These are phyloP conservation scores for Nanger granti DNA, from an alignment of 2,113 vertebrate genomes.

Conservation along the genomic window DNA sequence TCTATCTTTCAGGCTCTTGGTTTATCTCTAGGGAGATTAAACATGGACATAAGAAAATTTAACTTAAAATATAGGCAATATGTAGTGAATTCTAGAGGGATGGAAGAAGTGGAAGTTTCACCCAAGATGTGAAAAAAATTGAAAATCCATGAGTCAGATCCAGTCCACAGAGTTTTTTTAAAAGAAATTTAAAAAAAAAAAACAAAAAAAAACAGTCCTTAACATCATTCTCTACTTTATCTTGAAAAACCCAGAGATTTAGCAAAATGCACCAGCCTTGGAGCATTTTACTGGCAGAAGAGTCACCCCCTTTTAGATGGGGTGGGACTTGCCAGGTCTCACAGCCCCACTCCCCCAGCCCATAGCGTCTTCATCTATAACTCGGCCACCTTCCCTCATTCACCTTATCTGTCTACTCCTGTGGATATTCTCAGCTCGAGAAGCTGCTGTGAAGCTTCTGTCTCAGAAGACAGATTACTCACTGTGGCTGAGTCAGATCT, in stretches of 20 bases:
- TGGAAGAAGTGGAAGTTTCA: not conserved
- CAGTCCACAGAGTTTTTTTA: not conserved
- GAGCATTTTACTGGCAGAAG: not conserved
- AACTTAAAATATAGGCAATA: not conserved
- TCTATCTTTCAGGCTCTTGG: not conserved
- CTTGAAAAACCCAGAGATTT: not conserved
- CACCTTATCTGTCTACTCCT: not conserved
- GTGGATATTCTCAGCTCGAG: not conserved
- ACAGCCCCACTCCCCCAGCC: not conserved
- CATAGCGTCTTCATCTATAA: not conserved
- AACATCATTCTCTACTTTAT: not conserved
- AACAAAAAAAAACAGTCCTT: not conserved
- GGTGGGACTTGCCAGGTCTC: not conserved
- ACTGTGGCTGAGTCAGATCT: not conserved
- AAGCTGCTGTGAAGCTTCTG: not conserved
- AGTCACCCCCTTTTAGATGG: not conserved
- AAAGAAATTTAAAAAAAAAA: not conserved
- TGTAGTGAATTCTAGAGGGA: not conserved
- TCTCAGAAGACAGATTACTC: not conserved
- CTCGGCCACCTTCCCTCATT: not conserved
- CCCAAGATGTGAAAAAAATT: not conserved
- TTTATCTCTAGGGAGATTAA: not conserved
- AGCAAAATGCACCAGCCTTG: not conserved
- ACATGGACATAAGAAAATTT: not conserved
- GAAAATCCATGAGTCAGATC: not conserved